Conservation (phyloP, 2,113 vertebrate genomes). For the Phycodurus eques region DNA sequence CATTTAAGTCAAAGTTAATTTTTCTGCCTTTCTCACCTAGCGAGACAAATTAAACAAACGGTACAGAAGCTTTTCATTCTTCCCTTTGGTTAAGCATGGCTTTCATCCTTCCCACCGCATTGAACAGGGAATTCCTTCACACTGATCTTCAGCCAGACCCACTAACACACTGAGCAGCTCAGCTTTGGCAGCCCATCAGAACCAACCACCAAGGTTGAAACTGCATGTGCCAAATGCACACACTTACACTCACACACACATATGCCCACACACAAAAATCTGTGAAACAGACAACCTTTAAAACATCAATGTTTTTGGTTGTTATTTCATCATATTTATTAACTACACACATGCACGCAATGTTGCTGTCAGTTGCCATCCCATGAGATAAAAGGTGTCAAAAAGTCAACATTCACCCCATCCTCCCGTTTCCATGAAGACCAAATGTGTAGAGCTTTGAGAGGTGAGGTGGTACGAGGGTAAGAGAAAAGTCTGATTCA, state of each 20-base stretch:
- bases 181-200: constrained; percentile 42
- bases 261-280: background rate
- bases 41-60: constrained; percentile 6
- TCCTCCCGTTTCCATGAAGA: constrained; percentile 59
- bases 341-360: constrained; percentile 8
- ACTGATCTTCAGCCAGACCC: constrained; percentile 44
- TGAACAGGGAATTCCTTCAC: constrained; percentile 48
- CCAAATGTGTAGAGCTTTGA: constrained; percentile 45
- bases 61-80: constrained; percentile 14
- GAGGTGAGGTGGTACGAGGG: constrained; percentile 33
- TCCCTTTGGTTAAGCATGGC: background rate
- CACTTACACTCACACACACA: constrained; percentile 2
- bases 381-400: constrained; percentile 58
- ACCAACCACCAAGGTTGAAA: constrained; percentile 35
- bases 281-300: background rate
- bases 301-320: background rate
- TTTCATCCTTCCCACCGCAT: constrained; percentile 17
- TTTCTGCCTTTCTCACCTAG: background rate
- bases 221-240: constrained; percentile 17
- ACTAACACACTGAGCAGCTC: constrained; percentile 51
- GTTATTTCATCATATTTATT: background rate
- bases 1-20: constrained; percentile 1
- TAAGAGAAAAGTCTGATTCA: constrained; percentile 48
- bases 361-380: constrained; percentile 53
- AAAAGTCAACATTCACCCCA: constrained; percentile 53